Evolutionary conservation across 2,797 vertebrate genomes (phyloP).

Genomic region (Benthosema pterotum): DNA sequence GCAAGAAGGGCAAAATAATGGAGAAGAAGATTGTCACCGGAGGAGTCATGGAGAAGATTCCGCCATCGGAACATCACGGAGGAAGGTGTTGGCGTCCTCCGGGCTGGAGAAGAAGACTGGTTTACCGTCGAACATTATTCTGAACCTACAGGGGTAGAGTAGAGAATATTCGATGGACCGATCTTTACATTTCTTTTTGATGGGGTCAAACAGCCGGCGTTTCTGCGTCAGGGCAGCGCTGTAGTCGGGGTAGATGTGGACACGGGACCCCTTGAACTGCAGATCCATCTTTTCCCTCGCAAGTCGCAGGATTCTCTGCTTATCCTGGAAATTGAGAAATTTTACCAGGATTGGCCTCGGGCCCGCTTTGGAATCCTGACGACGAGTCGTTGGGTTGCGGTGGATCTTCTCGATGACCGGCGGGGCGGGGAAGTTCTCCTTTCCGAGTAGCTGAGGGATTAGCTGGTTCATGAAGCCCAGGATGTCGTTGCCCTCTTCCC

Average conservation of each 20-base stretch:
- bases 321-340: background rate
- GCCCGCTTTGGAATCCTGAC: background rate
- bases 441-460: constrained; percentile 1
- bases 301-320: background rate
- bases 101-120: too few species aligned
- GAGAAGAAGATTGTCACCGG: too few species aligned
- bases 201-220: background rate
- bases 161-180: background rate
- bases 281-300: background rate
- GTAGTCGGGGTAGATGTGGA: background rate
- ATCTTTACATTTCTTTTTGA: background rate
- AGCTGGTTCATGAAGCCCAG: background rate
- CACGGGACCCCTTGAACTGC: background rate
- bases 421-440: background rate
- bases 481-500: background rate
- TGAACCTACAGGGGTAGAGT: background rate
- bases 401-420: background rate
- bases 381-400: background rate
- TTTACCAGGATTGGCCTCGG: constrained; percentile 6
- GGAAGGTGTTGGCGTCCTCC: too few species aligned
- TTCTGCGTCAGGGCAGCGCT: background rate
- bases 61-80: background rate
- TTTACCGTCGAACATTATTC: background rate
- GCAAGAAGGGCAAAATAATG: too few species aligned
- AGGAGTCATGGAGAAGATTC: too few species aligned